Conservation (phyloP, 1,140 invertebrate species). For the Drosophila azteca region DNA sequence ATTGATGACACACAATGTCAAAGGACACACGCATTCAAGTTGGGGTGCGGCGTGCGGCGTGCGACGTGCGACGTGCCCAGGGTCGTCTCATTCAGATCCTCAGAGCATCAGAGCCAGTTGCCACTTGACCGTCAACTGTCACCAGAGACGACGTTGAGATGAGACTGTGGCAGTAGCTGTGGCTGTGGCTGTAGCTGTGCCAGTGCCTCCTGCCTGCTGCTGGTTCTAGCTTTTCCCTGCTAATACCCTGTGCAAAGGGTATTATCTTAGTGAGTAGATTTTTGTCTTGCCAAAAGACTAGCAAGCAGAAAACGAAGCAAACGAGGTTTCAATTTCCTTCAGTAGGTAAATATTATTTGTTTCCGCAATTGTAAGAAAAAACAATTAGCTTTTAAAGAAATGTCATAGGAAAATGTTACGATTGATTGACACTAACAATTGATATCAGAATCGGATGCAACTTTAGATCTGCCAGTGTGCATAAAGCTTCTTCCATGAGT, state of each 20-base stretch:
- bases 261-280: too few species aligned
- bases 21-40: conserved; percentile 54
- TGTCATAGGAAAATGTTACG: not conserved
- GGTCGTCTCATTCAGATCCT: conserved; percentile 10
- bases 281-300: too few species aligned
- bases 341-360: too few species aligned
- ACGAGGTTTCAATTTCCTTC: not conserved
- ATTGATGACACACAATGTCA: conserved; percentile 77
- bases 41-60: conserved; percentile 30
- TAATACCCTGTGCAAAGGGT: too few species aligned
- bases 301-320: too few species aligned
- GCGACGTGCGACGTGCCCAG: conserved; percentile 20
- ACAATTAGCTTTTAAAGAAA: too few species aligned
- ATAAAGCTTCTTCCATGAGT: too few species aligned
- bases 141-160: conserved; percentile 55
- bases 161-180: conserved; percentile 22
- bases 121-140: conserved; percentile 78
- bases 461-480: too few species aligned
- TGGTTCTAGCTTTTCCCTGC: conserved; percentile 18
- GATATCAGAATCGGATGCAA: too few species aligned
- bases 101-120: conserved; percentile 43
- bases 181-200: conserved; percentile 17
- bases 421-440: too few species aligned
- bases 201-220: conserved; percentile 34
- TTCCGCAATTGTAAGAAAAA: too few species aligned